Evolutionary conservation across 2,113 vertebrate genomes (phyloP).

Genomic region (Cottus gobio): DNA sequence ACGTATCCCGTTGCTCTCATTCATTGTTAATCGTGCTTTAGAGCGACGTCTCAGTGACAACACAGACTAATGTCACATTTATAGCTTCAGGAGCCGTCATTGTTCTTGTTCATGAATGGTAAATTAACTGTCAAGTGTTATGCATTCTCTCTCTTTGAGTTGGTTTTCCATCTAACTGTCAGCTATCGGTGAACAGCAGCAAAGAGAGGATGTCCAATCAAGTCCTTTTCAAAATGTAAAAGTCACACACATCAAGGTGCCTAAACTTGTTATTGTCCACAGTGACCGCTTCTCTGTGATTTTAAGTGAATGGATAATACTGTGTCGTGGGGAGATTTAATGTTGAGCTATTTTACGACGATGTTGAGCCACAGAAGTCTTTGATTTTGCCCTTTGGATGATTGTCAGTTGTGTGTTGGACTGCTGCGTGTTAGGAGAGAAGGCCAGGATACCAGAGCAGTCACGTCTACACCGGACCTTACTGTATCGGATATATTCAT

Average conservation of each 20-base stretch:
- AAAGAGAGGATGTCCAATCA: slow-evolving; percentile 35
- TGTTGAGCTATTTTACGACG: slow-evolving; percentile 61
- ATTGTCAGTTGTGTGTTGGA: slow-evolving; percentile 58
- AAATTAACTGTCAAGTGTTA: slow-evolving; percentile 37
- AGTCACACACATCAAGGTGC: slow-evolving; percentile 67
- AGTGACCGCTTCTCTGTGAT: slow-evolving; percentile 73
- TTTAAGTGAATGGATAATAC: slow-evolving; percentile 62
- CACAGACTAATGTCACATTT: slow-evolving; percentile 15
- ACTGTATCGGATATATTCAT: slow-evolving; percentile 25
- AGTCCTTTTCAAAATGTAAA: slow-evolving; percentile 43
- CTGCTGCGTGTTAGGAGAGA: slow-evolving; percentile 52
- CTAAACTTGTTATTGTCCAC: slow-evolving; percentile 69
- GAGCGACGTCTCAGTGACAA: slow-evolving; percentile 34
- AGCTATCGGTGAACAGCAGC: slow-evolving; percentile 39
- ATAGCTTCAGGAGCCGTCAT: slow-evolving; percentile 31
- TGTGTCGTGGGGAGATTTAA: slow-evolving; percentile 54
- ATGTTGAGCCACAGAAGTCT: slow-evolving; percentile 75
- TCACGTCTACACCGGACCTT: slow-evolving; percentile 21
- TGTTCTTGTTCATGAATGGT: slow-evolving; percentile 34
- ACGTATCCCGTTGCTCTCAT: slow-evolving; percentile 33
- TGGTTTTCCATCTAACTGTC: slow-evolving; percentile 40
- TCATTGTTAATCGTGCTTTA: slow-evolving; percentile 45
- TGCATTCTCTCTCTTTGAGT: slow-evolving; percentile 46
- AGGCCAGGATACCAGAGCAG: slow-evolving; percentile 35
- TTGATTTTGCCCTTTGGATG: slow-evolving; percentile 75